Base-by-base conservation (phyloP, 2,113 vertebrate genomes). In the Gymnorhina tibicen region DNA sequence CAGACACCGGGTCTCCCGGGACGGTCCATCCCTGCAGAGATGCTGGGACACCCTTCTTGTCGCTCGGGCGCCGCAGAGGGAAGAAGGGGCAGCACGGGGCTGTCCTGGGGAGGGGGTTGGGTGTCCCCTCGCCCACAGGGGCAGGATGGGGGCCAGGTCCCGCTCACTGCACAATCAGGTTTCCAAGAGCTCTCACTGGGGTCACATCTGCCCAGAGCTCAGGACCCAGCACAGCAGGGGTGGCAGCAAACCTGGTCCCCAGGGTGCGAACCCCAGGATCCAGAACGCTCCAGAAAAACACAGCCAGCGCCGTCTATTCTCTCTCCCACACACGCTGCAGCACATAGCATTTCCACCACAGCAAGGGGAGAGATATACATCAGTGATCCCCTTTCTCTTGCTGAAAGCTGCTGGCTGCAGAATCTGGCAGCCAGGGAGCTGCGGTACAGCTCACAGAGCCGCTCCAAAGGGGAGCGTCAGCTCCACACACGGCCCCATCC, bases 401-500 rank as follows among this genome's bases (percentile, higher is more conserved):
- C 92, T 84, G 88, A 90, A 91, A 95, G 85, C 83, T 92, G 79
- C 90, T 96, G 83, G 93, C 93, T 93, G 58, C 66, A 79, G 90
- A 20, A 73, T 32, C 72, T 90, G 93, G 91, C 95, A 94, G 85
- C n/a, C 91, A 16, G 32, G 49, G 63, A 91, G 72, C 63, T 22
- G 67, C 74, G 91, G 42, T 32, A 23, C 53, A 88, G 92, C 80
- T 86, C 76, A 35, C 58, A 28, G 16, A 42, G 67, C 63, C 1
- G 0, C 35, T 77, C 59, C 82, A 21, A 59, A 92, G 64, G 64
- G 50, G 73, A 89, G 91, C 69, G 82, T 21, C 81, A 78, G 69
- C 80, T 74, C 77, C 64, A 20, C 62, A n/a, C 5, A 1, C 6
- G 0, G 73, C 66, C 80, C 69, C 30, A 56, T 46, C 46, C 70